Evolutionary conservation across 1,140 invertebrate species (phyloP).

Genomic region (Belonocnema kinseyi): DNA sequence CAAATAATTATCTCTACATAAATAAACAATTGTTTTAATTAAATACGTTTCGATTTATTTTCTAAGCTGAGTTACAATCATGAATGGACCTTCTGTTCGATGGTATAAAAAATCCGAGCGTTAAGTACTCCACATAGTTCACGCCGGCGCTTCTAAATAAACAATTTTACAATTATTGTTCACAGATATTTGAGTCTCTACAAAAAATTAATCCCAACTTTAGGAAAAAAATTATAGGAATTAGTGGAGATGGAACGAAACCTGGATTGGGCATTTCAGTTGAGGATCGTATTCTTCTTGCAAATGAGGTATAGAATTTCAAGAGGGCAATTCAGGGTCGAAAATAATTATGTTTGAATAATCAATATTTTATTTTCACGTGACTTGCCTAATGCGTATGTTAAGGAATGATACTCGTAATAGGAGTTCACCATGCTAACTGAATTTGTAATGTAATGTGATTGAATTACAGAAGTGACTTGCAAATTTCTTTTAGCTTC

Average conservation of each 20-base stretch:
- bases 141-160: slow-evolving; percentile 16
- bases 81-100: background rate
- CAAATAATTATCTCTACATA: too few relatives aligned
- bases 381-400: background rate
- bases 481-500: background rate
- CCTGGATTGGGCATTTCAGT: slow-evolving; percentile 82
- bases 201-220: slow-evolving; percentile 74
- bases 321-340: background rate
- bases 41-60: slow-evolving; percentile 32
- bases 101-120: too few relatives aligned
- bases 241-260: slow-evolving; percentile 82
- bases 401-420: background rate
- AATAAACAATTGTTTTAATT: background rate
- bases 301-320: slow-evolving; percentile 76
- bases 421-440: background rate
- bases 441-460: background rate
- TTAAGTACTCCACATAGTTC: too few relatives aligned
- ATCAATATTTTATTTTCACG: background rate
- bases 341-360: background rate
- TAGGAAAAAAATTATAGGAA: slow-evolving; percentile 78
- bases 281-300: slow-evolving; percentile 78
- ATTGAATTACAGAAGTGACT: background rate
- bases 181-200: slow-evolving; percentile 78
- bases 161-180: slow-evolving; percentile 29
- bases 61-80: slow-evolving; percentile 3